Evolutionary conservation across 2,113 vertebrate species (phyloP), one percentile per base, ranked within the genome.

Genomic region (Hyaena hyaena): DNA sequence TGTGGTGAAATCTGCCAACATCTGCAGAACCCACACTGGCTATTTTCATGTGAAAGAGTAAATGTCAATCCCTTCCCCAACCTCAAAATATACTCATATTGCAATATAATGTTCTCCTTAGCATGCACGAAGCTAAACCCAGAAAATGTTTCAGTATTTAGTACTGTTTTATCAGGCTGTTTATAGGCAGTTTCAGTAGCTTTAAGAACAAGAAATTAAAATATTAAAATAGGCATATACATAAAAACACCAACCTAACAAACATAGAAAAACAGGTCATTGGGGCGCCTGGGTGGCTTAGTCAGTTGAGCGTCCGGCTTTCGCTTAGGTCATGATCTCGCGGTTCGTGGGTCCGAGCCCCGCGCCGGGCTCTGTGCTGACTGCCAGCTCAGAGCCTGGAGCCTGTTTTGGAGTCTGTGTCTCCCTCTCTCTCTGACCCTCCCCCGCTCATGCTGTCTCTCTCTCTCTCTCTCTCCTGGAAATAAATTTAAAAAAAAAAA

Each of bases 11-110:
- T 96, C 48, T 45, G 26, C 35, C 79, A 63, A 14, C 63, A 79
- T 80, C 35, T 28, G 28, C 4, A 81, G 76, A 90, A 90, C 87
- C 90, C 53, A 92, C 65, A 39, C 4, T 50, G 89, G 79, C n/a
- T 95, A 92, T 93, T 96, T 97, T 88, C 89, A 87, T 55, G 39
- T 35, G 45, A 71, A 96, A 95, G 76, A 33, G 50, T 83, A 26
- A 55, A 24, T 23, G 11, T 69, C 28, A 82, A 3, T 31, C 19
- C 65, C 3, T 31, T 53, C 10, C 48, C 9, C 16, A 58, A 55
- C 15, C 31, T 35, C 55, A 69, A 71, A 31, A 73, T 24, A 23
- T 7, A 86, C 10, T 91, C 84, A 65, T 21, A 61, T 45, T 11
- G 16, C 39, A 9, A 19, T 66, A 95, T 28, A 88, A 53, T 15